Evolutionary conservation across 2,888 invertebrate genomes (phyloP).

Genomic region (Apamea monoglypha): DNA sequence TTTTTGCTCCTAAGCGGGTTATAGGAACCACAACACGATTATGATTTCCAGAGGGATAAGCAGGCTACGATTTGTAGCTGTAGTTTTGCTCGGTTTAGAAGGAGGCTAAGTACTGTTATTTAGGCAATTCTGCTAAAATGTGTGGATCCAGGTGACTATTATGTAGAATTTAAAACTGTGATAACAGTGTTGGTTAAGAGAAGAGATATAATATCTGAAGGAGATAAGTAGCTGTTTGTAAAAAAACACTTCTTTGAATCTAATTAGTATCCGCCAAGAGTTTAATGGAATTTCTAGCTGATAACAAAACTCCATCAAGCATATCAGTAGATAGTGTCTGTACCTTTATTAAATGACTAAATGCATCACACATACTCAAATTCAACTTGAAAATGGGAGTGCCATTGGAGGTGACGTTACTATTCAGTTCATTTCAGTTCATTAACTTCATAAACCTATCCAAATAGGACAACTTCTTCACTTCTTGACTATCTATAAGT

Average conservation of each 20-base stretch:
- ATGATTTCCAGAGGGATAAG: slow-evolving; percentile 53
- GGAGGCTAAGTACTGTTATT: slow-evolving; percentile 1
- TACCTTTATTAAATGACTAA: too few relatives aligned
- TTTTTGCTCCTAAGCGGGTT: slow-evolving; percentile 55
- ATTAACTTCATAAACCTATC: too few relatives aligned
- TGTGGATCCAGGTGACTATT: background rate
- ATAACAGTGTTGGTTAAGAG: background rate
- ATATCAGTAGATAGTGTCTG: too few relatives aligned
- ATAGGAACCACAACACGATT: slow-evolving; percentile 55
- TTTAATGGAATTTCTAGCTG: background rate
- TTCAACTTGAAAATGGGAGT: too few relatives aligned
- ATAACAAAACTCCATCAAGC: too few relatives aligned
- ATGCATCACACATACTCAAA: too few relatives aligned
- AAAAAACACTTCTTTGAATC: slow-evolving; percentile 8
- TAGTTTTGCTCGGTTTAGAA: slow-evolving; percentile 16
- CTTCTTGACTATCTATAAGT: background rate
- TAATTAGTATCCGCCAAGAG: background rate
- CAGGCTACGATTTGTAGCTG: slow-evolving; percentile 46
- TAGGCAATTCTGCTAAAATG: background rate
- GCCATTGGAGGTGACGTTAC: too few relatives aligned
- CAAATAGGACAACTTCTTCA: background rate
- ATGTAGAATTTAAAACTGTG: background rate
- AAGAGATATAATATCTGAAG: background rate
- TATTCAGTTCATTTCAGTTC: too few relatives aligned
- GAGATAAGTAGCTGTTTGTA: background rate